These are phyloP conservation scores for Bombus waltoni DNA, from an alignment of 1,140 invertebrate genomes.

Conservation along the genomic window DNA sequence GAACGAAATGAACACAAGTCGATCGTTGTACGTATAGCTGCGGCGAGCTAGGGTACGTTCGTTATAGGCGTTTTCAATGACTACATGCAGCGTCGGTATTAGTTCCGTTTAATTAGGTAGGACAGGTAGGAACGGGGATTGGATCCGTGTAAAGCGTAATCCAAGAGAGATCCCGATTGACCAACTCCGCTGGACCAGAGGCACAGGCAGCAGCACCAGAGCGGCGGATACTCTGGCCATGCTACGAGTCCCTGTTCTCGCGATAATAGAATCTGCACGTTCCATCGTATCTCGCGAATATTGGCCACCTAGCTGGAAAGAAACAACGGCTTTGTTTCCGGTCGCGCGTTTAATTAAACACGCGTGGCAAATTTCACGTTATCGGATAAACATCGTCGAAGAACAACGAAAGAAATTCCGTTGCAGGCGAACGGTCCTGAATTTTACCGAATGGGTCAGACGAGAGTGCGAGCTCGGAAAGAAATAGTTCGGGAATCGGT, in stretches of 20 bases:
- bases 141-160: constrained; percentile 74
- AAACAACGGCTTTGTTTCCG: constrained; percentile 68
- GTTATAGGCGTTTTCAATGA: constrained; percentile 58
- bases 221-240: constrained; percentile 31
- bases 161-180: constrained; percentile 71
- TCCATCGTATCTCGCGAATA: constrained; percentile 55
- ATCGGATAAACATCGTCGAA: constrained; percentile 20
- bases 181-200: constrained; percentile 60
- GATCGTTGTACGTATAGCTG: constrained; percentile 17
- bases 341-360: constrained; percentile 47
- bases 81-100: constrained; percentile 68
- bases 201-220: not conserved
- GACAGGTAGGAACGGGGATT: constrained; percentile 62
- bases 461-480: not conserved
- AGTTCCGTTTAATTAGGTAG: constrained; percentile 76
- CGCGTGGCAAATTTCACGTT: constrained; percentile 7
- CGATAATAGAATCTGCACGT: constrained; percentile 75
- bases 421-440: not conserved
- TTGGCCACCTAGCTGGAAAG: constrained; percentile 64
- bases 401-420: constrained; percentile 26
- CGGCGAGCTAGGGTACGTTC: constrained; percentile 8
- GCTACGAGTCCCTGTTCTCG: constrained; percentile 26
- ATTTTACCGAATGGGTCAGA: not conserved
- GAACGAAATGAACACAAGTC: constrained; percentile 33
- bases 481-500: not conserved